Conservation (phyloP, 2,888 invertebrate genomes). For the Dasysyrphus albostriatus region DNA sequence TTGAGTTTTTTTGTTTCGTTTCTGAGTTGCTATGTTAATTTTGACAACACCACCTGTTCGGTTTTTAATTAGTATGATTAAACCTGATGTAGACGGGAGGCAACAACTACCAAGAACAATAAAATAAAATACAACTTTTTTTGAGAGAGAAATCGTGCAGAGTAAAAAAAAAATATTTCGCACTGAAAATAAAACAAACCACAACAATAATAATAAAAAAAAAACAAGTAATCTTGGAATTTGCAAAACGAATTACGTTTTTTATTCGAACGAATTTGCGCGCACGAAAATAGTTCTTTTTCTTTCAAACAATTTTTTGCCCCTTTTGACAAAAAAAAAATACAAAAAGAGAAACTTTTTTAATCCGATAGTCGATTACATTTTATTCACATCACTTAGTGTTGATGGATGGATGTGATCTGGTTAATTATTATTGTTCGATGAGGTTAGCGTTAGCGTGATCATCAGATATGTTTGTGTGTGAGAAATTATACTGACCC, state of each 20-base stretch:
- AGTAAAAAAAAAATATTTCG: conserved; percentile 11
- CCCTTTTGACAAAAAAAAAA: conserved; percentile 5
- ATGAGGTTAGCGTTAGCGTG: conserved; percentile 35
- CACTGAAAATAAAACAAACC: not conserved
- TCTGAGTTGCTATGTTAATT: not conserved
- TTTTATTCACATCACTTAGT: conserved; percentile 71
- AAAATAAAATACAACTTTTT: too few relatives aligned
- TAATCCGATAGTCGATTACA: conserved; percentile 38
- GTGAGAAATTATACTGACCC: conserved; percentile 52
- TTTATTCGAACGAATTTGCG: conserved; percentile 36
- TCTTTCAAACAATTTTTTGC: too few relatives aligned
- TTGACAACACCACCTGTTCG: conserved; percentile 33
- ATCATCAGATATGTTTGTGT: conserved; percentile 15
- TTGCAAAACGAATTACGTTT: conserved; percentile 47
- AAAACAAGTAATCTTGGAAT: conserved; percentile 8
- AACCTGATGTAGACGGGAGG: not conserved
- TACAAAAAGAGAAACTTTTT: conserved; percentile 43
- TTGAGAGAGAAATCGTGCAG: conserved; percentile 28
- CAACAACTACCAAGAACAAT: too few relatives aligned
- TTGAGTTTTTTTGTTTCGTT: not conserved
- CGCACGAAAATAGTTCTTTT: conserved; percentile 30
- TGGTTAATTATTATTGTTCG: conserved; percentile 60
- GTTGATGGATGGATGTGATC: conserved; percentile 66
- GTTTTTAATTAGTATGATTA: conserved; percentile 1
- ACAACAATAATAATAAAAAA: not conserved